Percentiles rank a stretch among this genome's conserved stretches.
These are phyloP conservation scores for Cryptotis parvus DNA, from an alignment of 2,113 vertebrate species.

Conservation along the genomic window DNA sequence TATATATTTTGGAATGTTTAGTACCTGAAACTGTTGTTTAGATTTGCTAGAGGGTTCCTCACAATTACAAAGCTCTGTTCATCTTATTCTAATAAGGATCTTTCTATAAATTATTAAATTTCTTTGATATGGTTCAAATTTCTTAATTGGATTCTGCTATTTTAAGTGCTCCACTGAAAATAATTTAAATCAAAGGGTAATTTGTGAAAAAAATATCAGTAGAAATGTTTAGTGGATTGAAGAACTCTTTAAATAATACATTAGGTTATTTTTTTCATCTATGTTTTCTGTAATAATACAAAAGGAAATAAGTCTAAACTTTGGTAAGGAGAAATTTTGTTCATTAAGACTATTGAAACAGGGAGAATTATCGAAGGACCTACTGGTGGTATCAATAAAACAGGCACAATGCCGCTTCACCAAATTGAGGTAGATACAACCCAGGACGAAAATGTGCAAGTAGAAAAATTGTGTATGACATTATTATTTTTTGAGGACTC, in stretches of 20 bases:
- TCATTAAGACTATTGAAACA: neutral
- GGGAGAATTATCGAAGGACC: neutral
- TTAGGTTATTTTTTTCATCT: neutral
- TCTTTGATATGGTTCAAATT: neutral
- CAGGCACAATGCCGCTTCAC: too few relatives aligned
- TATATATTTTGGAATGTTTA: neutral
- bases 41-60: neutral
- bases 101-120: neutral
- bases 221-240: neutral
- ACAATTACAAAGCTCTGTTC: neutral
- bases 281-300: neutral
- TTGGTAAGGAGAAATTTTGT: neutral
- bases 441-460: too few relatives aligned
- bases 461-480: too few relatives aligned
- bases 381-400: too few relatives aligned
- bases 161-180: neutral
- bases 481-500: too few relatives aligned
- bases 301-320: neutral
- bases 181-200: neutral
- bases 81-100: neutral
- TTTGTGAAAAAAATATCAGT: neutral
- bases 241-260: neutral
- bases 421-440: too few relatives aligned
- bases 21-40: neutral
- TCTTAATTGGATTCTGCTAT: neutral